Percentiles rank a stretch among this genome's conserved stretches.
Evolutionary conservation across 2,888 invertebrate genomes (phyloP).

Genomic region (Notocelia uddmanniana): DNA sequence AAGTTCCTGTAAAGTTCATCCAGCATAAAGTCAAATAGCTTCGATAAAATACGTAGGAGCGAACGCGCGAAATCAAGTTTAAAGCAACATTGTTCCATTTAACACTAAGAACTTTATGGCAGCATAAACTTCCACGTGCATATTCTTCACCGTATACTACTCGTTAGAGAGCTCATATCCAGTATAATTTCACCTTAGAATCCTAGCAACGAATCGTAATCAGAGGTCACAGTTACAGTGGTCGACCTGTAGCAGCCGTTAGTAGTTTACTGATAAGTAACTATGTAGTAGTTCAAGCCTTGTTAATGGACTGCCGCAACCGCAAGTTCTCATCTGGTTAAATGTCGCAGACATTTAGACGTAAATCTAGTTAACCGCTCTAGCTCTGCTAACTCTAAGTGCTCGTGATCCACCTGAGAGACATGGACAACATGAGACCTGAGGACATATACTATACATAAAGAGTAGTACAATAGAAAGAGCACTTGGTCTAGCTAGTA

Average conservation of each 20-base stretch:
- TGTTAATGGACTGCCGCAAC: background rate
- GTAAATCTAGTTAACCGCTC: constrained; percentile 13
- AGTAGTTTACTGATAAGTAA: background rate
- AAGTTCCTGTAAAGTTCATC: constrained; percentile 10
- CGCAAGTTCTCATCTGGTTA: background rate
- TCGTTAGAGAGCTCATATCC: background rate
- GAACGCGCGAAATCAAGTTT: constrained; percentile 34
- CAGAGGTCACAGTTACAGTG: background rate
- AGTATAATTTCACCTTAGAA: background rate
- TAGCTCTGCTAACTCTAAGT: background rate
- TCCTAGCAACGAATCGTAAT: background rate
- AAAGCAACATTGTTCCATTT: constrained; percentile 41
- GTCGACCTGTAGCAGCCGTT: background rate
- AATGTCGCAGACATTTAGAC: constrained; percentile 11
- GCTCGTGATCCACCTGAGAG: background rate
- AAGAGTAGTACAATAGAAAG: background rate
- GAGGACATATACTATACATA: too few relatives aligned
- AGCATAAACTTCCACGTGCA: constrained; percentile 22
- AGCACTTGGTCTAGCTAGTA: background rate
- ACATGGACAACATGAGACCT: too few relatives aligned
- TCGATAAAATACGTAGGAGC: constrained; percentile 37
- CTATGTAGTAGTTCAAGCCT: too few relatives aligned
- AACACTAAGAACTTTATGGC: constrained; percentile 26
- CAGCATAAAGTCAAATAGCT: constrained; percentile 30
- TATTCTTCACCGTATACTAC: background rate